These are phyloP conservation scores for Etia nguti DNA, from an alignment of 2,113 vertebrate genomes.

Conservation along the genomic window DNA sequence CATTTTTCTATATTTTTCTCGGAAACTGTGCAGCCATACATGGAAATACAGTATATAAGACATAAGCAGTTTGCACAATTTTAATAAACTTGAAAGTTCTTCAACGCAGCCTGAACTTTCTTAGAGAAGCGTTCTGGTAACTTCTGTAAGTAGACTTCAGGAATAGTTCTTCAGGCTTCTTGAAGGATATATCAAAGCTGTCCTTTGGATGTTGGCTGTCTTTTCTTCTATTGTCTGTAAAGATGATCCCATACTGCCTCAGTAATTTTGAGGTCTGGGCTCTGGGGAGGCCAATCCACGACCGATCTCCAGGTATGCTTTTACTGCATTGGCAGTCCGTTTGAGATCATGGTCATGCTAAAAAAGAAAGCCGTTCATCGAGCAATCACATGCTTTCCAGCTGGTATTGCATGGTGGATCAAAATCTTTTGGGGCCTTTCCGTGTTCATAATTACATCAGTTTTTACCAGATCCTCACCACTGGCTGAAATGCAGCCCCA, in stretches of 20 bases:
- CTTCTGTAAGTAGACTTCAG: background rate
- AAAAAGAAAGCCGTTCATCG: background rate
- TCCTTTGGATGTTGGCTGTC: background rate
- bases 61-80: background rate
- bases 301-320: background rate
- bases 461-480: no score
- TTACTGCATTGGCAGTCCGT: background rate
- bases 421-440: background rate
- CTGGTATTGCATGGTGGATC: background rate
- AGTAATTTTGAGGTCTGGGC: background rate
- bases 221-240: background rate
- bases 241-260: background rate
- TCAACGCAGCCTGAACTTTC: background rate
- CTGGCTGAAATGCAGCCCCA: no score
- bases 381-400: background rate
- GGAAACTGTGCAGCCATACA: background rate
- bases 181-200: background rate
- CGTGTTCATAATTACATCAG: background rate
- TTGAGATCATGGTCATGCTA: background rate
- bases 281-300: background rate
- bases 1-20: background rate
- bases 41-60: background rate
- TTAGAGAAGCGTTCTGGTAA: background rate
- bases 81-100: background rate
- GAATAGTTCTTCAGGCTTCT: background rate